A percentile compares a stretch with the other conserved stretches of the same genome.
Evolutionary conservation across 1,140 invertebrate species (phyloP).

Genomic region (Reticulitermes speratus): DNA sequence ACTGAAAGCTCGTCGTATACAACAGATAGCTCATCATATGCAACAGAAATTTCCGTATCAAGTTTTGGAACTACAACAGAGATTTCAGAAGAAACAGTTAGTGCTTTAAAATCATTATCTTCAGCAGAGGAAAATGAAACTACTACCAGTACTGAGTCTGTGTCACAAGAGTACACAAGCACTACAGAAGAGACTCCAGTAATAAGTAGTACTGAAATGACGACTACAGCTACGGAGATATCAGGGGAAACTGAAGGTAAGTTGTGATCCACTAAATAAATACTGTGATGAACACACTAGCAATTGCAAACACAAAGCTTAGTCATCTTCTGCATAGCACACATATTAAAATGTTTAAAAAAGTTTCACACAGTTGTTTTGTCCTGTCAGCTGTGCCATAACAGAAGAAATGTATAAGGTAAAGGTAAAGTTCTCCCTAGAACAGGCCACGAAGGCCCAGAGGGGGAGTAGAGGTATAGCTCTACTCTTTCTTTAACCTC

Average conservation of each 20-base stretch:
- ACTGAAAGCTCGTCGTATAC: background rate
- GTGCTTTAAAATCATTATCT: background rate
- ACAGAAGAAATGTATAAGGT: too few species aligned
- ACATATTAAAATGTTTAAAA: too few species aligned
- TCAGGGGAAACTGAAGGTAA: constrained; percentile 5
- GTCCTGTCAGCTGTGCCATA: too few species aligned
- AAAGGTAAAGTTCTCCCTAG: too few species aligned
- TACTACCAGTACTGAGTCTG: constrained; percentile 38
- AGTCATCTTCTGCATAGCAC: too few species aligned
- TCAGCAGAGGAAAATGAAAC: constrained; percentile 20
- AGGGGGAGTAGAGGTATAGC: too few species aligned
- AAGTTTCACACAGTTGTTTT: too few species aligned
- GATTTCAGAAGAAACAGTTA: constrained; percentile 26
- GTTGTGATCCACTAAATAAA: too few species aligned
- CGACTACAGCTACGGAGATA: background rate
- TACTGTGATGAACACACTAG: too few species aligned
- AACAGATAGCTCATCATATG: background rate
- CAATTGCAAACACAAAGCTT: too few species aligned
- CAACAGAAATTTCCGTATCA: constrained; percentile 20
- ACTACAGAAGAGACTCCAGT: background rate
- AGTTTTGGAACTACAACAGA: constrained; percentile 25
- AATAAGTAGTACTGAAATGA: background rate
- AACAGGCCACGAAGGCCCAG: too few species aligned
- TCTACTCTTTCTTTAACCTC: too few species aligned
- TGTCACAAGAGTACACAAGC: constrained; percentile 3